A percentile compares a stretch with the other conserved stretches of the same genome.
These are phyloP conservation scores for Didymodactylos carnosus DNA, from an alignment of 2,888 invertebrate species.

Conservation along the genomic window DNA sequence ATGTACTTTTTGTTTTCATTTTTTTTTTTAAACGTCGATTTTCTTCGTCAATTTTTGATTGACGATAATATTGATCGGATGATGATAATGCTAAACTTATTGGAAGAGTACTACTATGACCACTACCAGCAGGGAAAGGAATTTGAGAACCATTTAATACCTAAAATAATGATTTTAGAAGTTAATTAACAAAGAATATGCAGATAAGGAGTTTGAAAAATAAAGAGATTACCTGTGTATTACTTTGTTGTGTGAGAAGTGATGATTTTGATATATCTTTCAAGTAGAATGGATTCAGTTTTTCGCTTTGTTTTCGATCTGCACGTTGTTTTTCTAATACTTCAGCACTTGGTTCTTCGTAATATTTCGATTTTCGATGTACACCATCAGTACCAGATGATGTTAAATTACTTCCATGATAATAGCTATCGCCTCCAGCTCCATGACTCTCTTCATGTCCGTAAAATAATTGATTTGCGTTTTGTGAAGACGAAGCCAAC, in stretches of 20 bases:
- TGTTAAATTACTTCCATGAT: background rate
- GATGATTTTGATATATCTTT: background rate
- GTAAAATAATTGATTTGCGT: slow-evolving; percentile 3
- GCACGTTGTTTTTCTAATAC: background rate
- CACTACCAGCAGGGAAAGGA: too few species aligned
- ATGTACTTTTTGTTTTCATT: slow-evolving; percentile 17
- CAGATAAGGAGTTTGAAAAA: too few species aligned
- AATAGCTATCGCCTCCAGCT: too few species aligned
- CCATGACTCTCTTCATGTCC: too few species aligned
- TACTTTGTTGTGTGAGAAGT: too few species aligned
- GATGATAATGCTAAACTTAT: background rate
- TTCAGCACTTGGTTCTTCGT: background rate
- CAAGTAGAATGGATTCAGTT: background rate
- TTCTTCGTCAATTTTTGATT: slow-evolving; percentile 21
- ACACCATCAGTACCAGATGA: background rate
- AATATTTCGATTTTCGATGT: background rate
- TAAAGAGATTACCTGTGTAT: too few species aligned
- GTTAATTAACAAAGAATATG: too few species aligned
- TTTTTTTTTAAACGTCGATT: slow-evolving; percentile 15
- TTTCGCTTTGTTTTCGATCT: background rate
- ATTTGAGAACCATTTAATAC: too few species aligned
- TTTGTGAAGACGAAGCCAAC: too few species aligned
- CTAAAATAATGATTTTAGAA: too few species aligned
- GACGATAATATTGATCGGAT: slow-evolving; percentile 9
- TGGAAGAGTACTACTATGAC: too few species aligned